phyloP scores from a whole-genome alignment of 2,113 vertebrate species.

The Scopus umbretta region DNA sequence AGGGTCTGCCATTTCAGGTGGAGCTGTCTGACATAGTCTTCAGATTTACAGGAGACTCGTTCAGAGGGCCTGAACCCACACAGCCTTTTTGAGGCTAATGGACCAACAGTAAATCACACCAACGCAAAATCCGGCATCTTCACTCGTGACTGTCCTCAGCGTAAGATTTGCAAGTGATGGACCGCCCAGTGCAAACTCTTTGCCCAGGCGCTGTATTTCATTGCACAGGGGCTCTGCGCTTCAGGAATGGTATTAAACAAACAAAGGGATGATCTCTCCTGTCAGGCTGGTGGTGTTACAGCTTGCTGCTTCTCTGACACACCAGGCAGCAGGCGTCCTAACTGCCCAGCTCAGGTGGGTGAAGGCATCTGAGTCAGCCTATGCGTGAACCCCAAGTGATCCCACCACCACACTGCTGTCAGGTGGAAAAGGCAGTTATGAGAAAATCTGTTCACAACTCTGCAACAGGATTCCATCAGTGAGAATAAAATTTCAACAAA shows the following conservation, averaged over 20 bases:
- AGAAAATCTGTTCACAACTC: neutral
- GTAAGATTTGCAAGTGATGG: neutral
- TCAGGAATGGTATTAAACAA: neutral
- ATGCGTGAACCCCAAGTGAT: rapidly evolving
- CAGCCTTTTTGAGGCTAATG: neutral
- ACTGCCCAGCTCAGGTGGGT: neutral
- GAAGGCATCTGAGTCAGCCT: neutral
- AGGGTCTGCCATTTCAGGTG: neutral
- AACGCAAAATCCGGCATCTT: neutral
- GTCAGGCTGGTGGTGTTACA: rapidly evolving
- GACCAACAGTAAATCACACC: neutral
- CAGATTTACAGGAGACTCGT: neutral
- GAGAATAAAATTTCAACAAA: neutral
- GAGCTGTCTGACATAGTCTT: neutral
- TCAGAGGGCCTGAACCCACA: neutral
- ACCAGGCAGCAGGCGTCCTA: neutral
- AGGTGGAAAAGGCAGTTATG: neutral
- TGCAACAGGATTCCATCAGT: neutral
- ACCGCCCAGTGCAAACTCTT: neutral
- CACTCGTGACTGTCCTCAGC: neutral
- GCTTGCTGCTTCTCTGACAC: neutral
- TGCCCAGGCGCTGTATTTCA: neutral
- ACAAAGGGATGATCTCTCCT: neutral
- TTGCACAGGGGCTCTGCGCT: neutral
- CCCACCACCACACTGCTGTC: neutral